These are phyloP conservation scores for Rhabdophis nuchalis DNA, from an alignment of 2,797 vertebrate species.

Conservation along the genomic window DNA sequence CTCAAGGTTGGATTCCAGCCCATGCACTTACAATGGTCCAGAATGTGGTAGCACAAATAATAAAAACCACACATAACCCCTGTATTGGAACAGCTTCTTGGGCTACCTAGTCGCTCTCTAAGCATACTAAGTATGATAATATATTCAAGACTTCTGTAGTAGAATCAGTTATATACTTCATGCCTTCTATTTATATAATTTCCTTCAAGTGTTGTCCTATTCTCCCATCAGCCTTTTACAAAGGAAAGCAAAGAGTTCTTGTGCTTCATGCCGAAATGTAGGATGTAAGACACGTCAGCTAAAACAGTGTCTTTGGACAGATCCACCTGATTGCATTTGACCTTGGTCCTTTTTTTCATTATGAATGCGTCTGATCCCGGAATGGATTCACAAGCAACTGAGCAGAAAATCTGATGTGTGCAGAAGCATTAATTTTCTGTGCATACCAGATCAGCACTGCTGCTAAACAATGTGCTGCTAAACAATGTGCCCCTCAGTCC, in stretches of 20 bases:
- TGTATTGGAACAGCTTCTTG: background rate
- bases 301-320: slow-evolving; percentile 1
- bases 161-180: background rate
- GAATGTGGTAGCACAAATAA: background rate
- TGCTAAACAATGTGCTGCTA: slow-evolving; percentile 18
- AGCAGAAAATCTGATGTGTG: slow-evolving; percentile 27
- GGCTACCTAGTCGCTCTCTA: background rate
- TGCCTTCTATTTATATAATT: background rate
- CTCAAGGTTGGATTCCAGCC: background rate
- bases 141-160: background rate
- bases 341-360: slow-evolving; percentile 18
- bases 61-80: background rate
- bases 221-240: background rate
- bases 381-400: slow-evolving; percentile 19
- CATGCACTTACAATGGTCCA: background rate
- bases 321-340: slow-evolving; percentile 27
- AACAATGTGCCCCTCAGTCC: slow-evolving; percentile 21
- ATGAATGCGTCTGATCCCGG: background rate
- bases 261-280: slow-evolving; percentile 1
- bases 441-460: slow-evolving; percentile 14
- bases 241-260: background rate
- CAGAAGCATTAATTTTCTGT: slow-evolving; percentile 27
- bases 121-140: background rate
- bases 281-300: background rate
- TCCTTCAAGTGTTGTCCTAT: background rate